Evolutionary conservation across 64 coral and sea anemone genomes (phyloP).

Genomic region (Orbicella faveolata): DNA sequence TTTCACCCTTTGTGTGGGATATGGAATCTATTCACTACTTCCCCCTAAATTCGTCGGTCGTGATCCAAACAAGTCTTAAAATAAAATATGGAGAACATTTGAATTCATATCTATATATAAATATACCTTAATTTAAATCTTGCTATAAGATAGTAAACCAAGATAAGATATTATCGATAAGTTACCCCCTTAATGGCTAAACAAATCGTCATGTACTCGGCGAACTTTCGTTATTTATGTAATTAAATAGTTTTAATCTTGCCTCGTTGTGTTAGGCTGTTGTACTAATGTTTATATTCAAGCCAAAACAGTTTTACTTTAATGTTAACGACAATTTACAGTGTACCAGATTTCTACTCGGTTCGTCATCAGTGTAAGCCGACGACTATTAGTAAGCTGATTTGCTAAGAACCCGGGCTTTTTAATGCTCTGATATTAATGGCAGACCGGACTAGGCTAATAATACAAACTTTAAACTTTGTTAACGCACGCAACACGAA

Average conservation of each 20-base stretch:
- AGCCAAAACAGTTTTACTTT: conserved; percentile 7
- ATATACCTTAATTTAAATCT: conserved; percentile 22
- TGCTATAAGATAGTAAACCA: conserved; percentile 10
- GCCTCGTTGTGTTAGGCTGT: background rate
- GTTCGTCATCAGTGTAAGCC: background rate
- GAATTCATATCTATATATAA: background rate
- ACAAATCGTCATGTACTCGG: background rate
- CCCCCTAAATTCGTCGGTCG: background rate
- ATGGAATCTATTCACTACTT: background rate
- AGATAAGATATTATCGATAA: background rate
- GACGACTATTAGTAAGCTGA: background rate
- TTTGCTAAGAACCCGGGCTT: conserved; percentile 1
- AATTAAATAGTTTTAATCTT: conserved; percentile 4
- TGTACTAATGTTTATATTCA: background rate
- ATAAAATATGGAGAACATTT: background rate
- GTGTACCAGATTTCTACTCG: background rate
- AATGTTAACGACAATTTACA: background rate
- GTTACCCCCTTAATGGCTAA: background rate
- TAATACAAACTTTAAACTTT: background rate
- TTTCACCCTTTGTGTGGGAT: background rate
- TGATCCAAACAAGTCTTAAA: background rate
- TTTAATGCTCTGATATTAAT: conserved; percentile 11
- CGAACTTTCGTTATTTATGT: conserved; percentile 8
- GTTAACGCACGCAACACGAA: conserved; percentile 13
- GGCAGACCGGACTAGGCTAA: background rate